phyloP scores from a whole-genome alignment of 2,888 invertebrate genomes.

The Ichneumoninae sp. region DNA sequence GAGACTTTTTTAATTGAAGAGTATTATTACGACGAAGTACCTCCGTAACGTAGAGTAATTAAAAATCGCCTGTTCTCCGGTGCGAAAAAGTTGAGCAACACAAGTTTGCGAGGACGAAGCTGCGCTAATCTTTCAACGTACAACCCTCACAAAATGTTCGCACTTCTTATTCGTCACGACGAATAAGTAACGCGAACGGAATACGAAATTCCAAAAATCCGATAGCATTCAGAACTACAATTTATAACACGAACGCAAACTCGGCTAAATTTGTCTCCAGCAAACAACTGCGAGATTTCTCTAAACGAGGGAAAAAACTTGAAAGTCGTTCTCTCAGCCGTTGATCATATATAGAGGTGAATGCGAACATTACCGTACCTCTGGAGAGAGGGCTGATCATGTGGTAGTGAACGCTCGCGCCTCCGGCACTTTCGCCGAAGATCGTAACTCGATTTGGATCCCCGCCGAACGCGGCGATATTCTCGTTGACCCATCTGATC shows the following conservation, averaged over 20 bases:
- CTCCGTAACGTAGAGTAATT: not conserved
- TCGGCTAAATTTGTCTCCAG: not conserved
- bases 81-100: not conserved
- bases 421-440: slow-evolving; percentile 90
- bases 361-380: slow-evolving; percentile 80
- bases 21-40: not conserved
- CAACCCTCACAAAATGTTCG: too few species aligned
- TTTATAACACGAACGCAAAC: too few species aligned
- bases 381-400: slow-evolving; percentile 87
- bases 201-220: too few species aligned
- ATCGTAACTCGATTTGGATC: slow-evolving; percentile 88
- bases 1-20: slow-evolving; percentile 25
- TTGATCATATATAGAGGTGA: not conserved
- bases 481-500: slow-evolving; percentile 87
- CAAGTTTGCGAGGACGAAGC: not conserved
- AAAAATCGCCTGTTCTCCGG: not conserved
- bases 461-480: slow-evolving; percentile 88
- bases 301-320: slow-evolving; percentile 18
- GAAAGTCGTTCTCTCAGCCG: slow-evolving; percentile 8
- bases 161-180: too few species aligned
- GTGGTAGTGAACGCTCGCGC: slow-evolving; percentile 89
- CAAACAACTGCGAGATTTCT: slow-evolving; percentile 14
- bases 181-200: too few species aligned
- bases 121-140: not conserved
- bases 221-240: too few species aligned